These are phyloP conservation scores for Esperia sulphurella DNA, from an alignment of 2,888 invertebrate species.

Conservation along the genomic window DNA sequence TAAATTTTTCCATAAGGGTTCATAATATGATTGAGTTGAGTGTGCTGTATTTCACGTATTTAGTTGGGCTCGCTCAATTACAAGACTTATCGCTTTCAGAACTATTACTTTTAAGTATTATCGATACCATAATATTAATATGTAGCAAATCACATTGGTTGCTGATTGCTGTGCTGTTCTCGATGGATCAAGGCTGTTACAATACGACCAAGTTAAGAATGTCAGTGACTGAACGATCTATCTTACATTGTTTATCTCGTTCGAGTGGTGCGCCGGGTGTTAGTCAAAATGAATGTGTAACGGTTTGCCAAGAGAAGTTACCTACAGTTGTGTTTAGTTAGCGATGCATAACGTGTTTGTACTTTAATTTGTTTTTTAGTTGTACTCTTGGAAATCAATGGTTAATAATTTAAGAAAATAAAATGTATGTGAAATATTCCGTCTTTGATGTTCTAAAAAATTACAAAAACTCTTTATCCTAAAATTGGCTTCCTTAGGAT, in stretches of 20 bases:
- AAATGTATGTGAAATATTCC: slow-evolving; percentile 75
- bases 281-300: slow-evolving; percentile 68
- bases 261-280: slow-evolving; percentile 71
- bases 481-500: too few relatives aligned
- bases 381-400: slow-evolving; percentile 80
- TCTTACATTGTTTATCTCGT: slow-evolving; percentile 42
- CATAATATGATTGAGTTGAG: slow-evolving; percentile 60
- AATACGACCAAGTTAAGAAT: slow-evolving; percentile 64
- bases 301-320: slow-evolving; percentile 79
- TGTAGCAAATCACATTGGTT: slow-evolving; percentile 68
- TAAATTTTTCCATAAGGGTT: slow-evolving; percentile 25
- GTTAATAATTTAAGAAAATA: slow-evolving; percentile 80
- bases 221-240: slow-evolving; percentile 39
- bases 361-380: slow-evolving; percentile 80
- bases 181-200: slow-evolving; percentile 66
- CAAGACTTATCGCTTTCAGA: slow-evolving; percentile 75
- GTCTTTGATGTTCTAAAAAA: slow-evolving; percentile 20
- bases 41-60: slow-evolving; percentile 65
- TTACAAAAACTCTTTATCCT: not conserved
- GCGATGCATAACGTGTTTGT: slow-evolving; percentile 79
- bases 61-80: slow-evolving; percentile 76
- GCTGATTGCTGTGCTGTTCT: slow-evolving; percentile 62
- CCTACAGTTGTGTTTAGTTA: slow-evolving; percentile 79
- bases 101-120: slow-evolving; percentile 70
- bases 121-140: slow-evolving; percentile 61